Base-by-base conservation (phyloP, 1,140 invertebrate species). In the Papilio aristodemus region DNA sequence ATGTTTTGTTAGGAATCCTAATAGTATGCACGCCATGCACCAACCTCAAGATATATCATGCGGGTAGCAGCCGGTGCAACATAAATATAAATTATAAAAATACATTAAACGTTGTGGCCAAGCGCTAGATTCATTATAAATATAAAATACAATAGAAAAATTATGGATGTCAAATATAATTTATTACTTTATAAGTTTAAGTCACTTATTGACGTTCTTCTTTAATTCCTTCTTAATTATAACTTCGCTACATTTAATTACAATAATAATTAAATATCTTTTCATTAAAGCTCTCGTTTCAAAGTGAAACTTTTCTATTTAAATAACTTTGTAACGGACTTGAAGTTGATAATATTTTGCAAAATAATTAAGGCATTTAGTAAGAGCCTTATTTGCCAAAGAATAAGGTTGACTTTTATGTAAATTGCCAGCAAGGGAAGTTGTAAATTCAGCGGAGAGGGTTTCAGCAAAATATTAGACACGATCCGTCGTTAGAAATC, bases 401-500 rank as follows among this genome's bases (percentile, higher is more conserved):
- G 0, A 22, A 70, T 74, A 76, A 69, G 25, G 77, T 72, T 63
- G 6, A 70, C 14, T 71, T 67, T 78, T 14, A 36, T 1, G 60
- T 70, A 64, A 41, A 36, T 14, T 17, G 32, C 25, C 11, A 41
- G 32, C 27, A 43, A 63, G 57, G 17, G 41, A 13, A 13, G 27
- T 43, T 10, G 58, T 64, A 46, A 60, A 37, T 22, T 32, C 14
- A 41, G 13, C 36, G 59, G 46, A 66, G 75, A 75, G 76, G 80
- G 76, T 72, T 71, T 70, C 68, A 58, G 62, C 73, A 76, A 85
- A 80, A 79, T 85, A 85, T 83, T 80, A 81, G 80, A 84, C 74
- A 66, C 78, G 83, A 80, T 73, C 80, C 81, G 75, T 85, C 79
- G 77, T 85, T 85, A 76, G 77, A 83, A 85, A 83, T 85, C 83